Base-by-base conservation (phyloP, 53 echinoderm and acorn worm species). In the Stichopus horrens region DNA sequence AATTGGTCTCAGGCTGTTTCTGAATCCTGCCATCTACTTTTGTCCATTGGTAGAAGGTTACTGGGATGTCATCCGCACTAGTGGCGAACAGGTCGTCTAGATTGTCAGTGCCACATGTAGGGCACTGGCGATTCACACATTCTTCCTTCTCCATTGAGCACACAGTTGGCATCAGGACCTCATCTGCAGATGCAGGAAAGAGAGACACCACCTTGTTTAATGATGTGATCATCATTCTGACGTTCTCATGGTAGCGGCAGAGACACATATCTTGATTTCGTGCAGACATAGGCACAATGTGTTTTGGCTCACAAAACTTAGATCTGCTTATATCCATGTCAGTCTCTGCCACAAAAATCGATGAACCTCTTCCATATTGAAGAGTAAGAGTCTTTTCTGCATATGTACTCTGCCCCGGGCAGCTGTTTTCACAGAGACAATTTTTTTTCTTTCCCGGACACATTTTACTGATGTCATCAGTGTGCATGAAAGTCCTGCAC, bases 221-320 rank as follows among this genome's bases (percentile, higher is more conserved):
- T 37, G 54, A 37, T 79, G 79, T 79, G 8, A 54, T 54, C 60
- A 84, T 59, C 60, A 84, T 58, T 6, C 20, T 60, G 7, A 57
- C 66, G 5, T 84, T 84, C 21, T 84, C 85, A 10, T 84, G 85
- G 63, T 84, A 84, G 23, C 85, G 60, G 7, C 85, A 84, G 9
- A 79, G 79, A 54, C 79, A 79, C 9, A 79, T 14, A 13, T 54
- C 53, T 79, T 79, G 52, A 53, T 79, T 88, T 73, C 73, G 88
- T 60, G 75, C 88, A 53, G 71, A 22, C 9, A 91, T 88, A 13
- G 91, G 51, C 0, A 91, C 88, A 55, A 82, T 85, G 73, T 88
- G 88, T 86, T 88, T 88, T 51, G 91, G 91, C 55, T 83, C 88
- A 91, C 88, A 91, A 74, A 91, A 88, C 23, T 88, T 89, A 9